phyloP scores from a whole-genome alignment of 2,113 vertebrate genomes.

The Syrrhaptes paradoxus region DNA sequence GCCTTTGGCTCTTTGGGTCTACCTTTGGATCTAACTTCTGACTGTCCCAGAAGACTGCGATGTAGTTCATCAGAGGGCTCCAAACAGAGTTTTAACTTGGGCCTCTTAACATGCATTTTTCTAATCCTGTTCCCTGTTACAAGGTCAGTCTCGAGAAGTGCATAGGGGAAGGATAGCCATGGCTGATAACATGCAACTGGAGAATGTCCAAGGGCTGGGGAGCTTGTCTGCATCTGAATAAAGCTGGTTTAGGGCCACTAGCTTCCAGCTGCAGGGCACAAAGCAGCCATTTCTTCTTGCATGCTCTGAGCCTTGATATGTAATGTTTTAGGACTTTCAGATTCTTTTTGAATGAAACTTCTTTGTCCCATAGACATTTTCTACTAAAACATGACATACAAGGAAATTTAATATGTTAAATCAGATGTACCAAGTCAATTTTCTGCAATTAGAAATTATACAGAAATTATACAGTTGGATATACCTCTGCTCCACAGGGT shows the following conservation, averaged over 20 bases:
- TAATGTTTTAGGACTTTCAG: not conserved
- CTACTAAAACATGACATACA: not conserved
- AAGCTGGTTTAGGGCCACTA: not conserved
- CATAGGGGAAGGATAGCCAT: not conserved
- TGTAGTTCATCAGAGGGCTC: not conserved
- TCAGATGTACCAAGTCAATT: conserved; percentile 15
- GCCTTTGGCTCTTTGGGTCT: not conserved
- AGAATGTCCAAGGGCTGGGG: not conserved
- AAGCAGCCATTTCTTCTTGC: not conserved
- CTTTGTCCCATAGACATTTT: not conserved
- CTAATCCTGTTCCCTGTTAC: not conserved
- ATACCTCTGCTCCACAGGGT: not conserved
- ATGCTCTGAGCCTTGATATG: not conserved
- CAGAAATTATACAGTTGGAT: not conserved
- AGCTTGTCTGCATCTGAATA: not conserved
- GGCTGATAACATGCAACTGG: not conserved
- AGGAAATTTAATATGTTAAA: not conserved
- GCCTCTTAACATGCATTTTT: not conserved
- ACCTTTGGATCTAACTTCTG: not conserved
- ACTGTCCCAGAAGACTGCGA: not conserved
- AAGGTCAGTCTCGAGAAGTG: not conserved
- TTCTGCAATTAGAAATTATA: not conserved
- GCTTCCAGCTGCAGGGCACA: not conserved
- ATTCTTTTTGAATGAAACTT: not conserved
- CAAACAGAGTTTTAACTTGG: not conserved